phyloP scores from a whole-genome alignment of 37 sponge, comb jelly and placozoan species.

The Hexactinellida sp. region DNA sequence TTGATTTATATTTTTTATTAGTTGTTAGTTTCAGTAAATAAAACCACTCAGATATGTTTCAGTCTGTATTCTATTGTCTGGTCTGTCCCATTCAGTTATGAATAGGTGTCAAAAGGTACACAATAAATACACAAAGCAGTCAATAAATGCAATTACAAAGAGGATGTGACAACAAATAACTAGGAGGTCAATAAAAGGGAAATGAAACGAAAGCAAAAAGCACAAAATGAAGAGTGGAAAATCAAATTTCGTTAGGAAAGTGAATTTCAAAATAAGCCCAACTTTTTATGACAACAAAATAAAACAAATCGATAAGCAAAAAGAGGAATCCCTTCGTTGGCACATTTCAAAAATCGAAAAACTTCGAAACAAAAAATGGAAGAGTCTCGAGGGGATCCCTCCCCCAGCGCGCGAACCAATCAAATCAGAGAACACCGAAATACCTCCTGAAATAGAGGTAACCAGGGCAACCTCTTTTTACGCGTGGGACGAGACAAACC shows the following conservation, averaged over 20 bases:
- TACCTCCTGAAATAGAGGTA: neutral
- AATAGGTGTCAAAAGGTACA: too few relatives aligned
- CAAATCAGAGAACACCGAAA: neutral
- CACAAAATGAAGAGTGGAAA: neutral
- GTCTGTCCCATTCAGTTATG: too few relatives aligned
- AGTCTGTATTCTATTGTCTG: too few relatives aligned
- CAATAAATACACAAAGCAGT: neutral
- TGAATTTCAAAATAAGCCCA: neutral
- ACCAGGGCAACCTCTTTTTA: neutral
- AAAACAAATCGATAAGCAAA: neutral
- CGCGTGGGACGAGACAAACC: neutral
- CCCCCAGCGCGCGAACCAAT: neutral
- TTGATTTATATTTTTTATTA: too few relatives aligned
- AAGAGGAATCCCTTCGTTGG: neutral
- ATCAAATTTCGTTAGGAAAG: neutral
- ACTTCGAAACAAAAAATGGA: neutral
- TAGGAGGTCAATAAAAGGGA: neutral
- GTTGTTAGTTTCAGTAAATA: too few relatives aligned
- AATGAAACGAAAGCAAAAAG: neutral
- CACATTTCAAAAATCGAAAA: neutral
- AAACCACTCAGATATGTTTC: too few relatives aligned
- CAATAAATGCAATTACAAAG: neutral
- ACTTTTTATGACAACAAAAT: neutral
- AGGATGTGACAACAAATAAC: neutral
- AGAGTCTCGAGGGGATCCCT: neutral